A percentile compares a stretch with the other conserved stretches of the same genome.
Evolutionary conservation across 2,888 invertebrate species (phyloP).

Genomic region (Tanypteryx hageni): DNA sequence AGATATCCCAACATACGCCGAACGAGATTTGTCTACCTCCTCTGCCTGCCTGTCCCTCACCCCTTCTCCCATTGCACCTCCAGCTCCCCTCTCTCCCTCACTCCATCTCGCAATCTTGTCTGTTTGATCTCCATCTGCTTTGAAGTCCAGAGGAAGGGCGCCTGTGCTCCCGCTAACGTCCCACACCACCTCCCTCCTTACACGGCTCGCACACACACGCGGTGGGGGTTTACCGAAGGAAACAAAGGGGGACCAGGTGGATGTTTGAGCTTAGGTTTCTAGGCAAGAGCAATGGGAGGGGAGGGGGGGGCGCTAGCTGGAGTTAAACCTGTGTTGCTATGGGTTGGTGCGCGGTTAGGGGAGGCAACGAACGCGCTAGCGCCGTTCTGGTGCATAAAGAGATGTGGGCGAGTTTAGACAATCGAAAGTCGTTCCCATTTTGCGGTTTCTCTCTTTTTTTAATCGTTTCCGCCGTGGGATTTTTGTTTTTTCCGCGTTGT

Average conservation of each 20-base stretch:
- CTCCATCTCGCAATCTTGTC: neutral
- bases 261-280: slow-evolving; percentile 28
- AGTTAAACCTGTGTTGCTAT: neutral
- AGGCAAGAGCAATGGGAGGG: neutral
- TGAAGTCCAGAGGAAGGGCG: slow-evolving; percentile 27
- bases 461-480: neutral
- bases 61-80: too few relatives aligned
- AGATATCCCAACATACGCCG: neutral
- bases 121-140: slow-evolving; percentile 10
- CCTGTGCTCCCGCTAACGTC: neutral
- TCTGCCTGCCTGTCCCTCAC: neutral
- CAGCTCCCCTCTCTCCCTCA: neutral
- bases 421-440: neutral
- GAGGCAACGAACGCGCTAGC: neutral
- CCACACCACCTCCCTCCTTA: slow-evolving; percentile 1
- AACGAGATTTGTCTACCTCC: neutral
- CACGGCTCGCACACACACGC: neutral
- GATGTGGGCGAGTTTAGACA: slow-evolving; percentile 26
- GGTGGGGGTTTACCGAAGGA: neutral
- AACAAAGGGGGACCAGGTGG: slow-evolving; percentile 32
- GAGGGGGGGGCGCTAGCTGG: neutral
- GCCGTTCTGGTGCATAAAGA: slow-evolving; percentile 14
- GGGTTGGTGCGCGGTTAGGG: neutral
- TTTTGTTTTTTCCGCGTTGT: neutral
- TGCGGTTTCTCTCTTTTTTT: neutral